Evolutionary conservation across 2,113 vertebrate species (phyloP).

Genomic region (Martes martes): DNA sequence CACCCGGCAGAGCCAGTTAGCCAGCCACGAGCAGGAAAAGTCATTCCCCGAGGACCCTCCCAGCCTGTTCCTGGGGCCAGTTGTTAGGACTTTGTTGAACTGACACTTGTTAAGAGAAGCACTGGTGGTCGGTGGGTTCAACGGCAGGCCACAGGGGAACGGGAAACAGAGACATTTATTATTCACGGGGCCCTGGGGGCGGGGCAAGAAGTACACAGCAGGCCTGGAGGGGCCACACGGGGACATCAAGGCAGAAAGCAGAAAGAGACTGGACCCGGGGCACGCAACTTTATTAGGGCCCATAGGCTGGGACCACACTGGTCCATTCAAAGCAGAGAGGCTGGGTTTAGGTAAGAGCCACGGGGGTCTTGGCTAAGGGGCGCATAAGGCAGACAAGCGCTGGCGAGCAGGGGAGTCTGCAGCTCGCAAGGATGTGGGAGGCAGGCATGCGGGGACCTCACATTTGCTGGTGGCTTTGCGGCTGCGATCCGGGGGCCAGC

Average conservation of each 20-base stretch:
- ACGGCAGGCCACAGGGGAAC: background rate
- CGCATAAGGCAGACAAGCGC: fast-evolving
- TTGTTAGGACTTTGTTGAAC: background rate
- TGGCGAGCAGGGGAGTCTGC: background rate
- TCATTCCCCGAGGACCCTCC: background rate
- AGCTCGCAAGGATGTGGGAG: no score
- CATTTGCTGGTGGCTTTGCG: fast-evolving
- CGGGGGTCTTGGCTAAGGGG: background rate
- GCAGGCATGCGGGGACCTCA: background rate
- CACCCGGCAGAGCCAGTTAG: background rate
- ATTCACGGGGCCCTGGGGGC: background rate
- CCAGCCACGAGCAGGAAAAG: background rate
- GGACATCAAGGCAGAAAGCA: background rate
- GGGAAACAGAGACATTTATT: background rate
- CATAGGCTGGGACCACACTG: no score
- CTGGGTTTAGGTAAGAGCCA: background rate
- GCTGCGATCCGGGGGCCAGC: background rate
- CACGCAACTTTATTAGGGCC: background rate
- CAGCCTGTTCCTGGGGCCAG: background rate
- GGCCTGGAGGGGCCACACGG: background rate
- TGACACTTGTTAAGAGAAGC: background rate
- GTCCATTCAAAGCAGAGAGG: background rate
- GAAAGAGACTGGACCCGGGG: background rate
- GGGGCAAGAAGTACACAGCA: background rate
- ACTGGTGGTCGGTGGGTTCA: background rate